phyloP scores from a whole-genome alignment of 2,113 vertebrate genomes.

The Amazona vittata region DNA sequence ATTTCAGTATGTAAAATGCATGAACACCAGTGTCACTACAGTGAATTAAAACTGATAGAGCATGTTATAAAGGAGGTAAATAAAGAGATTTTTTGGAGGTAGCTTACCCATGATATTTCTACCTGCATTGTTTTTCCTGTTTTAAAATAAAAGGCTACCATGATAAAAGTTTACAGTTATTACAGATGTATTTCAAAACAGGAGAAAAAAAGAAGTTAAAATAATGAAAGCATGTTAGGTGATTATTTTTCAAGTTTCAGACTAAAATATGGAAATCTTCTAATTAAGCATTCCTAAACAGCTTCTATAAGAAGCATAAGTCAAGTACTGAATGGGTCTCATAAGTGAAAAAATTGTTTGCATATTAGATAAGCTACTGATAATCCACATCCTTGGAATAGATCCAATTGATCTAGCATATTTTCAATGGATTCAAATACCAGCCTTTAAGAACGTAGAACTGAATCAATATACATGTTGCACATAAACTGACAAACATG shows the following conservation, averaged over 20 bases:
- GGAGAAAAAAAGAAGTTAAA: neutral
- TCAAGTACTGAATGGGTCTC: neutral
- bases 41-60: neutral
- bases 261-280: neutral
- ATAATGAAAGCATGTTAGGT: neutral
- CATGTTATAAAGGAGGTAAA: neutral
- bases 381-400: neutral
- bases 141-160: neutral
- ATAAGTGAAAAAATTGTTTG: neutral
- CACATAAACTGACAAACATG: slow-evolving; percentile 31
- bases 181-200: neutral
- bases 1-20: neutral
- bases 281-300: neutral
- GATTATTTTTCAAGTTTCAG: neutral
- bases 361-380: neutral
- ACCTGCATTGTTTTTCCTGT: neutral
- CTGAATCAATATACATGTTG: slow-evolving; percentile 24
- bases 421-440: neutral
- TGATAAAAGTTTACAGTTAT: neutral
- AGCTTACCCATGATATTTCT: neutral
- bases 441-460: neutral
- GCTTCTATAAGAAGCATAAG: neutral
- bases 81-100: neutral
- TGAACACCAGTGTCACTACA: neutral
- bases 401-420: neutral